Percentiles rank a stretch among this genome's conserved stretches.
Evolutionary conservation across 2,797 vertebrate genomes (phyloP).

Genomic region (Vireo griseus): DNA sequence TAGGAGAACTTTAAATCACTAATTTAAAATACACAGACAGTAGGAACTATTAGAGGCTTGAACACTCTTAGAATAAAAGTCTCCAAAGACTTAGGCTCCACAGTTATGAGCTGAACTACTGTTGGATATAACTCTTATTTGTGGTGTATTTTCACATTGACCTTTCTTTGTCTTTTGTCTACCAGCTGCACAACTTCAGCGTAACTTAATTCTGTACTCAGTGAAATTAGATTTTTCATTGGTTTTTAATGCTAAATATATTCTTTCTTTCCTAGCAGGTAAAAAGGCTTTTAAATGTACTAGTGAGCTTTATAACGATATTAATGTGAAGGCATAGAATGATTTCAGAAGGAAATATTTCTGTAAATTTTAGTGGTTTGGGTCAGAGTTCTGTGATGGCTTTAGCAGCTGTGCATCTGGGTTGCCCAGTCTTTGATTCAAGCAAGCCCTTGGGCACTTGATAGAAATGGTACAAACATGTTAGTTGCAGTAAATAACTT

Average conservation of each 20-base stretch:
- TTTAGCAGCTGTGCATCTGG: neutral
- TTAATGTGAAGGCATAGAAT: neutral
- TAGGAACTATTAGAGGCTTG: neutral
- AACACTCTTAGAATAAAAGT: neutral
- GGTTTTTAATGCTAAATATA: neutral
- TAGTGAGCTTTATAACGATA: neutral
- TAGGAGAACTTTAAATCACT: neutral
- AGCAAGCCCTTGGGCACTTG: neutral
- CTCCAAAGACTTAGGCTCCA: neutral
- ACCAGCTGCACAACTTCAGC: neutral
- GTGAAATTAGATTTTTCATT: neutral
- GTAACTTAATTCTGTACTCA: neutral
- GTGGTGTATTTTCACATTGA: neutral
- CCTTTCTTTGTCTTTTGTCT: neutral
- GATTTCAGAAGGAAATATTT: neutral
- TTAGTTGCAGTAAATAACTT: neutral
- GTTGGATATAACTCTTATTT: neutral
- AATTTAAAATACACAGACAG: neutral
- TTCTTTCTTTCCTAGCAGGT: neutral
- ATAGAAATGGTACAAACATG: neutral
- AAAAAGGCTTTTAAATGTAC: neutral
- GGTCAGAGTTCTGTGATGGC: neutral
- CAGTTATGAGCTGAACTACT: neutral
- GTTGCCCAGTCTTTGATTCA: neutral
- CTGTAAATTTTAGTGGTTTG: neutral